A percentile compares a stretch with the other conserved stretches of the same genome.
These are phyloP conservation scores for Lasioglossum morio DNA, from an alignment of 2,888 invertebrate genomes.

Conservation along the genomic window DNA sequence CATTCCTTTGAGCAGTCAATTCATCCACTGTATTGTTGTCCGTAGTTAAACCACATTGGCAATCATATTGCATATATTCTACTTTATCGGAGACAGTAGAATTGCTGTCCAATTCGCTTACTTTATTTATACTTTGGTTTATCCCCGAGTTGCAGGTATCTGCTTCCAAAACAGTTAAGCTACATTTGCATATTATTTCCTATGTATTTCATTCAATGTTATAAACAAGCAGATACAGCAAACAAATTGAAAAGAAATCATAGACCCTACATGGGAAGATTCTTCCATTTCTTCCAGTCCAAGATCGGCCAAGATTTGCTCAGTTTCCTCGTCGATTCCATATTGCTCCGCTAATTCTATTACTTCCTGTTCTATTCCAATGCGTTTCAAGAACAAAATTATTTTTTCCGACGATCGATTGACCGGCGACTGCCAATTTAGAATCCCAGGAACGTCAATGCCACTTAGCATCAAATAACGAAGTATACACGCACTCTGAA, in stretches of 20 bases:
- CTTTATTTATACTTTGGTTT: conserved; percentile 2
- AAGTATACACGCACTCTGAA: conserved; percentile 56
- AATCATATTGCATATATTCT: conserved; percentile 20
- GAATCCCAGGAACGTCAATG: conserved; percentile 65
- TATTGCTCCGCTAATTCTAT: conserved; percentile 55
- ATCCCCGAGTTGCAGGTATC: background rate
- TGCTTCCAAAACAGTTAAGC: conserved; percentile 35
- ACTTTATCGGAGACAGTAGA: background rate
- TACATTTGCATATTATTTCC: conserved; percentile 55
- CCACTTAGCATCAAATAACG: conserved; percentile 60
- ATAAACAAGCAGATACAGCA: background rate
- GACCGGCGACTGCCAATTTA: conserved; percentile 63
- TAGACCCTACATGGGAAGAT: conserved; percentile 6
- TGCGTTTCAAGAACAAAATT: conserved; percentile 56
- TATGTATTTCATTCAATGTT: conserved; percentile 21
- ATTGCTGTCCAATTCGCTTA: background rate
- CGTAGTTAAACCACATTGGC: conserved; percentile 37
- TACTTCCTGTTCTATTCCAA: conserved; percentile 63
- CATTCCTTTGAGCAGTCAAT: conserved; percentile 48
- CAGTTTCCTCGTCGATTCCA: conserved; percentile 66
- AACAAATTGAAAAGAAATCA: background rate
- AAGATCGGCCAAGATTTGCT: conserved; percentile 64
- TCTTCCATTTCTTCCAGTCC: conserved; percentile 59
- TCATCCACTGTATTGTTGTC: conserved; percentile 19
- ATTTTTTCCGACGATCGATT: conserved; percentile 45